phyloP scores from a whole-genome alignment of 1,140 invertebrate genomes.

The Ceratina japonica region DNA sequence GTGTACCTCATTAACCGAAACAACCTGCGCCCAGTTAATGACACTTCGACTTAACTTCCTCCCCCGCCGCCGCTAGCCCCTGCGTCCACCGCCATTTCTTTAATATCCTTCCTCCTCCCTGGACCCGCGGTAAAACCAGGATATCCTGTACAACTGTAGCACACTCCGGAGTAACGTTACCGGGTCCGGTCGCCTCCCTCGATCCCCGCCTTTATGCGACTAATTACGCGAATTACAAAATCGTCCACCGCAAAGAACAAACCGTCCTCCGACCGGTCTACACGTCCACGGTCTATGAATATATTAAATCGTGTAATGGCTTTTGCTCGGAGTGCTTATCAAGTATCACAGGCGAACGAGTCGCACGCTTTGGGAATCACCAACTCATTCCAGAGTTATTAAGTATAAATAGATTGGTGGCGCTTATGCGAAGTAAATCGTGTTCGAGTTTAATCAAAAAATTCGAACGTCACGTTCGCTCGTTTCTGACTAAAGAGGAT shows the following conservation, averaged over 20 bases:
- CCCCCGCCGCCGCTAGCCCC: too few species aligned
- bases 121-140: background rate
- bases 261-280: background rate
- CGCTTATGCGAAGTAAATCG: too few species aligned
- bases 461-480: too few species aligned
- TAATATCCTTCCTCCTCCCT: background rate
- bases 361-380: too few species aligned
- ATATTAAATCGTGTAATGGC: background rate
- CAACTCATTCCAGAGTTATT: too few species aligned
- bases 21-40: conserved; percentile 29
- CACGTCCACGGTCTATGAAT: conserved; percentile 20
- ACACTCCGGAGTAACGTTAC: background rate
- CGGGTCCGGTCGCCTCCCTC: background rate
- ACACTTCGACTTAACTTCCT: conserved; percentile 33
- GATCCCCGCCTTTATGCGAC: background rate
- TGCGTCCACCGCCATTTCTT: conserved; percentile 14
- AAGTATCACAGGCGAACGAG: too few species aligned
- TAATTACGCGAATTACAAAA: conserved; percentile 35
- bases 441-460: too few species aligned
- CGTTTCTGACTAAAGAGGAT: too few species aligned
- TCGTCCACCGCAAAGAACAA: conserved; percentile 18
- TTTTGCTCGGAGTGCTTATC: background rate
- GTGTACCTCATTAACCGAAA: conserved; percentile 39
- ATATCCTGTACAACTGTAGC: background rate
- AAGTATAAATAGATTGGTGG: too few species aligned